phyloP scores from a whole-genome alignment of 2,797 vertebrate species.

The Chaunax sp. region DNA sequence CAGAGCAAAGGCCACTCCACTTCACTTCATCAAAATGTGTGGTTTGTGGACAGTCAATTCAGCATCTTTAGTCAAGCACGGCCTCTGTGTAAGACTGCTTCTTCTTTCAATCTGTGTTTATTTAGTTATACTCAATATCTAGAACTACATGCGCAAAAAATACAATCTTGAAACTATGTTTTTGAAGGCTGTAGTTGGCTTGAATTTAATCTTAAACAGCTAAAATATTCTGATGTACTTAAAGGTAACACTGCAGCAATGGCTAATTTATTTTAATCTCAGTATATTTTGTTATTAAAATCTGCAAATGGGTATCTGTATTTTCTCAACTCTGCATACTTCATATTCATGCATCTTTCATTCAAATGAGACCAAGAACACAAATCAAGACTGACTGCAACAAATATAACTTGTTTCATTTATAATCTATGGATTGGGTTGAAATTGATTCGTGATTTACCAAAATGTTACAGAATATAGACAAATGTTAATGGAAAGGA shows the following conservation, averaged over 20 bases:
- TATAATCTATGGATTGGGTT: not conserved
- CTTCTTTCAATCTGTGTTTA: constrained; percentile 5
- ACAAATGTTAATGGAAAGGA: not conserved
- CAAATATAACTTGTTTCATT: not conserved
- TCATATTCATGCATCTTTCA: not conserved
- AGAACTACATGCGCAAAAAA: not conserved
- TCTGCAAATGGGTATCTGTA: not conserved
- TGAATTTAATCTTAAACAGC: not conserved
- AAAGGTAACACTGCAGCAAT: not conserved
- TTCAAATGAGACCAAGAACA: not conserved
- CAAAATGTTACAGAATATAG: not conserved
- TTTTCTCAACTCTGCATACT: not conserved
- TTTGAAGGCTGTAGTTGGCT: not conserved
- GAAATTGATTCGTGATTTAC: not conserved
- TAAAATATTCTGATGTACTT: not conserved
- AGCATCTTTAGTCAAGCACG: constrained; percentile 23
- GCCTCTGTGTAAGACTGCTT: not conserved
- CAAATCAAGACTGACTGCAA: not conserved
- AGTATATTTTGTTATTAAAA: not conserved
- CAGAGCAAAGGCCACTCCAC: constrained; percentile 45
- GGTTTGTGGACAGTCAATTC: constrained; percentile 27
- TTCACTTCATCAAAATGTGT: constrained; percentile 37
- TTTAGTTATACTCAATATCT: not conserved
- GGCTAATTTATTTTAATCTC: too few relatives aligned
- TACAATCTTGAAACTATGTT: not conserved